A percentile compares a stretch with the other conserved stretches of the same genome.
Evolutionary conservation across 2,113 vertebrate species (phyloP).

Genomic region (Phylloscopus trochilus): DNA sequence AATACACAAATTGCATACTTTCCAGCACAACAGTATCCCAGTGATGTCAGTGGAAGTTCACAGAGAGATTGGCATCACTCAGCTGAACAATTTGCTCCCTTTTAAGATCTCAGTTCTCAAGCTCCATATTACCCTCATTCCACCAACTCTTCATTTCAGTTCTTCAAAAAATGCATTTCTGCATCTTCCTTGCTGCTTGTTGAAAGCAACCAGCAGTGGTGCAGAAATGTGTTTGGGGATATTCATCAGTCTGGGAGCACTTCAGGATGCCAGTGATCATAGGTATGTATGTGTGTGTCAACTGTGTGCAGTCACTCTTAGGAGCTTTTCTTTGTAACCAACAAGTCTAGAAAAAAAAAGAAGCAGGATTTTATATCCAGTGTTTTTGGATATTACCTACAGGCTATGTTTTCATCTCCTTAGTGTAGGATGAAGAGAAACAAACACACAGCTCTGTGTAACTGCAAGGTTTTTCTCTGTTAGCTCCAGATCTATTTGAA

Average conservation of each 20-base stretch:
- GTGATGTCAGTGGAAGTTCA: conserved; percentile 57
- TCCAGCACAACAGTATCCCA: conserved; percentile 22
- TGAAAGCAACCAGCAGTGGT: neutral
- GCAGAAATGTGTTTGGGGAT: neutral
- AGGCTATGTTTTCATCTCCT: neutral
- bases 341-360: neutral
- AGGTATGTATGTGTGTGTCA: neutral
- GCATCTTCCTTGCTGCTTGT: neutral
- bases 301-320: neutral
- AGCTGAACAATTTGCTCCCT: conserved; percentile 21
- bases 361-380: neutral
- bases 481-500: neutral
- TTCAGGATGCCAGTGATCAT: neutral
- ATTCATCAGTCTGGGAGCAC: neutral
- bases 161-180: neutral
- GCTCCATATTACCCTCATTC: neutral
- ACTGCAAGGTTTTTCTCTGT: neutral
- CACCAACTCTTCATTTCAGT: neutral
- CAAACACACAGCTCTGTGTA: neutral
- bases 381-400: neutral
- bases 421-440: neutral
- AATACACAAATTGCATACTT: conserved; percentile 49
- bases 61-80: conserved; percentile 4
- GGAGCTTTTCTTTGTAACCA: neutral
- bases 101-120: neutral